Base-by-base conservation (phyloP, 1,140 invertebrate species). In the Fragariocoptes setiger region DNA sequence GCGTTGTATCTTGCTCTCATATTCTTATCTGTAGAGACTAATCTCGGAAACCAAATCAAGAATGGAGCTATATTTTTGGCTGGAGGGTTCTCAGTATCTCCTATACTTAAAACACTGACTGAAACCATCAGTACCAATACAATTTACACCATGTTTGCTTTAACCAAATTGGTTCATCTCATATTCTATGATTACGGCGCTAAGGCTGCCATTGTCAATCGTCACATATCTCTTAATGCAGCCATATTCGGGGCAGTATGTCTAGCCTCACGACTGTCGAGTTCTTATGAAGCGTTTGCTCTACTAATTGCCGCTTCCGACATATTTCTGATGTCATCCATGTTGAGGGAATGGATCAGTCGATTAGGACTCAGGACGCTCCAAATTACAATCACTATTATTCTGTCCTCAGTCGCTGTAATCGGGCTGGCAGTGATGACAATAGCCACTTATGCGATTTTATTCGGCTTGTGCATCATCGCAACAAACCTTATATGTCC, bases 91-190 rank as follows among this genome's bases (percentile, higher is more conserved):
- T 64, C 79, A 31, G 63, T 86, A 37, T 83, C 79, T 0, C 82
- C 83, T 0, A 66, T 90, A 19, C 58, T 92, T n/a, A 78, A 86
- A 56, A 90, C 79, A 0, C 61, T 94, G 21, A 94, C 88, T 0
- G 77, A 86, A 55, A 83, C 80, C 0, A 75, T 94, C 1, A 86
- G 80, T 52, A 92, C 85, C 1, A 85, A 95, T 55, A 90, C 85
- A 2, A 90, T 94, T 52, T 90, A 90, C 52, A 74, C 76, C 1
- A 80, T 73, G 62, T 70, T 79, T 17, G 69, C 74, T 38, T 64
- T 80, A 25, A 80, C 86, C 69, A 69, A 92, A 56, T 48, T 80
- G 1, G 58, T 76, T 4, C 82, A 94, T 62, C 60, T 95, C 22
- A 63, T 80, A 42, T 86, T 86, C 52, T 77, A 76, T 52, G 76